Conservation (phyloP, 2,888 invertebrate species). For the Coenonympha arcania region DNA sequence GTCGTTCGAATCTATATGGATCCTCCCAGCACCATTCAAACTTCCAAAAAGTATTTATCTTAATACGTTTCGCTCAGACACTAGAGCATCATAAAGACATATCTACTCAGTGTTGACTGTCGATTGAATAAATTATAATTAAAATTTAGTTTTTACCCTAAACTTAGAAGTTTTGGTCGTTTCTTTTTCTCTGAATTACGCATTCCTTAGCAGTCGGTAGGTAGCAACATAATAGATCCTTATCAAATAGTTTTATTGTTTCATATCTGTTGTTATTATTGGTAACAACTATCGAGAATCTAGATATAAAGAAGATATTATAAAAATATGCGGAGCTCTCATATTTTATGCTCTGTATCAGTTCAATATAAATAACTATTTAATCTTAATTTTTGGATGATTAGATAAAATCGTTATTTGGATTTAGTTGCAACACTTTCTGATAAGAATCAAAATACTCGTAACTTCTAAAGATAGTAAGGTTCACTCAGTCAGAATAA, state of each 20-base stretch:
- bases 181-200: neutral
- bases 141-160: no score
- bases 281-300: neutral
- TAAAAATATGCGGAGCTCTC: neutral
- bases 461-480: no score
- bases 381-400: neutral
- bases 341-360: neutral
- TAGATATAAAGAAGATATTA: neutral
- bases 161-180: no score
- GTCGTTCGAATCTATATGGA: no score
- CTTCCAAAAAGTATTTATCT: no score
- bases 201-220: neutral
- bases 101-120: no score
- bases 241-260: neutral
- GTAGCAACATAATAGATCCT: neutral
- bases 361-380: neutral
- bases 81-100: no score
- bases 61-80: no score
- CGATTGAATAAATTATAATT: no score
- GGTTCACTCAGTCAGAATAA: no score
- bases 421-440: neutral
- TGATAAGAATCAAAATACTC: neutral
- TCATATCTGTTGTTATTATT: neutral
- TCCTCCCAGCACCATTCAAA: no score
- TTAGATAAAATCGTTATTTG: neutral